Percentiles rank a stretch among this genome's conserved stretches.
Conservation (phyloP, 2,888 invertebrate genomes). For the Eurois occulta region DNA sequence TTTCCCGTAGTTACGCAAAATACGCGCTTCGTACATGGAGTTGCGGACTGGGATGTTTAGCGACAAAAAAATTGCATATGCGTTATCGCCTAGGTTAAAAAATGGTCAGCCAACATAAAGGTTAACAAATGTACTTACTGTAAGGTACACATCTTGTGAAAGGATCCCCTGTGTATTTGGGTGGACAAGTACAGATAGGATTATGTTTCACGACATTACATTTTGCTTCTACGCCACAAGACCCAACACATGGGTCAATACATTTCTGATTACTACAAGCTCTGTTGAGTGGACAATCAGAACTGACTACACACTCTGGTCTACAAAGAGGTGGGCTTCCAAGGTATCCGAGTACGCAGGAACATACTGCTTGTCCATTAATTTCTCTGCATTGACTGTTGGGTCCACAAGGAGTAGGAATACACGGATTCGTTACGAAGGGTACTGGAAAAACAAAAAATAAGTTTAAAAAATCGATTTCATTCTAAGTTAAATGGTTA, state of each 20-base stretch:
- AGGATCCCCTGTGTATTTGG: slow-evolving; percentile 93
- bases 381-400: slow-evolving; percentile 93
- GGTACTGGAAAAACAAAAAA: slow-evolving; percentile 77
- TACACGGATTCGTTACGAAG: slow-evolving; percentile 91
- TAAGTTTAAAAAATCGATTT: background rate
- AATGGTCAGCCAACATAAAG: background rate
- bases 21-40: background rate
- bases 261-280: slow-evolving; percentile 95
- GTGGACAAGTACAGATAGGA: slow-evolving; percentile 93
- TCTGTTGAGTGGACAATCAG: slow-evolving; percentile 93
- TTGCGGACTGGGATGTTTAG: background rate
- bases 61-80: background rate
- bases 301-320: slow-evolving; percentile 94
- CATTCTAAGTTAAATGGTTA: background rate
- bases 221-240: slow-evolving; percentile 93
- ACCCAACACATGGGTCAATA: slow-evolving; percentile 93
- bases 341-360: slow-evolving; percentile 92
- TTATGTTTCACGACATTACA: slow-evolving; percentile 94
- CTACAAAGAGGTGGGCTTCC: slow-evolving; percentile 94
- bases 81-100: background rate
- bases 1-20: background rate
- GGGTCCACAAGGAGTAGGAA: slow-evolving; percentile 94
- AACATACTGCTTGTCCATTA: slow-evolving; percentile 93
- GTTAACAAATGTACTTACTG: slow-evolving; percentile 74
- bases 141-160: slow-evolving; percentile 92